These are phyloP conservation scores for Gobius niger DNA, from an alignment of 2,113 vertebrate genomes.

Conservation along the genomic window DNA sequence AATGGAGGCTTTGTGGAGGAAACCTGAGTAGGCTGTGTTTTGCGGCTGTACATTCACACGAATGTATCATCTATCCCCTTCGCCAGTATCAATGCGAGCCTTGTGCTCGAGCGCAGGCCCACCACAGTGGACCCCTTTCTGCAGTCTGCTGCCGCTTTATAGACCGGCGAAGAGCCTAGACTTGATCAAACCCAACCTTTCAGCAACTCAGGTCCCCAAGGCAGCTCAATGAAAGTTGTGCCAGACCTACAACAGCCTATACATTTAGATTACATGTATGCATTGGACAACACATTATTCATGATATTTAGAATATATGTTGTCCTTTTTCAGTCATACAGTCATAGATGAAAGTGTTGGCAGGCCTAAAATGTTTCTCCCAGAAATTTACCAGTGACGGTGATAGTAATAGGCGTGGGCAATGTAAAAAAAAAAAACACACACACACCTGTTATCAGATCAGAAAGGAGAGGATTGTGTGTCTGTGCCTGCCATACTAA, in stretches of 20 bases:
- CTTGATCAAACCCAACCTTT: constrained; percentile 14
- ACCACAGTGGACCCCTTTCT: constrained; percentile 26
- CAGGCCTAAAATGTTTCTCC: no score
- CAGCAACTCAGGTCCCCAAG: constrained; percentile 1
- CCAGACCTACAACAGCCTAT: background rate
- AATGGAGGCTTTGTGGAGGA: constrained; percentile 67
- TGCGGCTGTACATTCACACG: constrained; percentile 52
- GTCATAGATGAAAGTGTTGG: no score
- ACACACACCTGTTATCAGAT: no score
- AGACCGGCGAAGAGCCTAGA: constrained; percentile 21
- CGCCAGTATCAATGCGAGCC: constrained; percentile 48
- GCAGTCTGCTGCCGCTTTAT: constrained; percentile 24
- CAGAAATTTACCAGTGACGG: no score
- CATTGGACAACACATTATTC: background rate
- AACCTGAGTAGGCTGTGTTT: constrained; percentile 61
- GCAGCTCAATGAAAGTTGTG: background rate
- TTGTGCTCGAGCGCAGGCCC: constrained; percentile 49
- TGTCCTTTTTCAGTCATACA: no score
- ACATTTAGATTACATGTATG: background rate
- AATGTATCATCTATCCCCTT: constrained; percentile 60
- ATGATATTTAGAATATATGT: no score
- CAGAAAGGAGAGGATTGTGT: no score
- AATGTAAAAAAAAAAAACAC: no score
- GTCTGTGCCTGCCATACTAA: no score
- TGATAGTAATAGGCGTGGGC: no score